Evolutionary conservation across 2,113 vertebrate genomes (phyloP), one percentile per base, ranked within the genome.

Genomic region (Ammodytes dubius): DNA sequence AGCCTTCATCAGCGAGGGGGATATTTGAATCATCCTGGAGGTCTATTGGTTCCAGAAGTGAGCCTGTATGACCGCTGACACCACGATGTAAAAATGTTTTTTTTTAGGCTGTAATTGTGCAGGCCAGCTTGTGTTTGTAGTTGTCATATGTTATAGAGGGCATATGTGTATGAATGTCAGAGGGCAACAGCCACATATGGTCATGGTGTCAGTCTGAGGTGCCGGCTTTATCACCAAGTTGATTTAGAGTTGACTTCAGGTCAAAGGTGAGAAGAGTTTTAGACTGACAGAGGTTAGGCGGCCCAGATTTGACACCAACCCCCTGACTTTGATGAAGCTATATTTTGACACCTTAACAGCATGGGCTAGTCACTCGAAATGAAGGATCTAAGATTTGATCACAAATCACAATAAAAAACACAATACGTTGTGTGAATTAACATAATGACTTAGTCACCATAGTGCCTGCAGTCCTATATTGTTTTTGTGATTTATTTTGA

Each of bases 231-330:
- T 54, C 42, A 53, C 42, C 14, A 35, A 65, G 37, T 11, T 49
- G 45, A 84, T 84, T 56, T 17, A 60, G 70, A 63, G 42, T 81
- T 79, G 47, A 63, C 12, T 37, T 40, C 52, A 42, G 69, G 60
- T 83, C 75, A 81, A 58, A 85, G 47, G 77, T 59, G 27, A 77
- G n/a, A 73, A n/a, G 42, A 35, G 57, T 27, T 67, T 12, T 52
- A 57, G 15, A 53, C n/a, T 49, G 53, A 69, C 50, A 65, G 57
- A 63, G 19, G 63, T 78, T 64, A n/a, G 64, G 58, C 53, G 19
- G 70, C 83, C 47, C 17, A 56, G 9, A 52, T 81, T 27, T 47
- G 42, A 83, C 70, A 27, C 5, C n/a, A 58, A 60, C 39, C 43
- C 37, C 50, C 52, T 54, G 53, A 54, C 56, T 56, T 19, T 27